These are phyloP conservation scores for Eleginops maclovinus DNA, from an alignment of 2,113 vertebrate genomes.

Conservation along the genomic window DNA sequence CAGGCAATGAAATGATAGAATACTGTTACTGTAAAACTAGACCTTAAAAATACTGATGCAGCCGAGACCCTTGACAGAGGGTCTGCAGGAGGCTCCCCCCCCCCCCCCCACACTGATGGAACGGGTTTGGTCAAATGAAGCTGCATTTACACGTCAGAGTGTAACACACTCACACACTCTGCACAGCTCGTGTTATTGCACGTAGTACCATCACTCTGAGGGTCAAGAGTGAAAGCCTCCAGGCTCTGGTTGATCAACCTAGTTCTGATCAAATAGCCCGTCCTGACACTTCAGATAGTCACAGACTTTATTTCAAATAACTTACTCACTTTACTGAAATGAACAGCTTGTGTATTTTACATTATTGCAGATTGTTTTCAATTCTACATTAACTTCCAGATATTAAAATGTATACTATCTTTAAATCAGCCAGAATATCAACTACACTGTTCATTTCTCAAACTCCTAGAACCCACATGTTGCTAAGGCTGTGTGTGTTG, in stretches of 20 bases:
- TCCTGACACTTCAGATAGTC: too few species aligned
- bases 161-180: not conserved
- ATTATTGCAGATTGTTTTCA: not conserved
- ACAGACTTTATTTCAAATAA: too few species aligned
- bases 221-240: too few species aligned
- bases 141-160: slow-evolving; percentile 38
- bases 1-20: slow-evolving; percentile 94
- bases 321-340: not conserved
- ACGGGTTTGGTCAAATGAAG: not conserved
- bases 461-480: too few species aligned
- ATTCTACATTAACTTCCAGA: not conserved
- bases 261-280: too few species aligned
- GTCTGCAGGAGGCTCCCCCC: slow-evolving; percentile 64
- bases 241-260: too few species aligned
- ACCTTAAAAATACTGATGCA: slow-evolving; percentile 89
- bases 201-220: too few species aligned
- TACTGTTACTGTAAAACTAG: slow-evolving; percentile 90
- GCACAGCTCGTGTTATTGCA: not conserved
- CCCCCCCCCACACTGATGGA: not conserved
- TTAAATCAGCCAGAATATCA: not conserved
- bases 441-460: not conserved
- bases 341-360: not conserved
- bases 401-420: not conserved
- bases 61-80: slow-evolving; percentile 83
- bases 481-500: not conserved